phyloP scores from a whole-genome alignment of 2,888 invertebrate genomes.

The Drosophila recens region DNA sequence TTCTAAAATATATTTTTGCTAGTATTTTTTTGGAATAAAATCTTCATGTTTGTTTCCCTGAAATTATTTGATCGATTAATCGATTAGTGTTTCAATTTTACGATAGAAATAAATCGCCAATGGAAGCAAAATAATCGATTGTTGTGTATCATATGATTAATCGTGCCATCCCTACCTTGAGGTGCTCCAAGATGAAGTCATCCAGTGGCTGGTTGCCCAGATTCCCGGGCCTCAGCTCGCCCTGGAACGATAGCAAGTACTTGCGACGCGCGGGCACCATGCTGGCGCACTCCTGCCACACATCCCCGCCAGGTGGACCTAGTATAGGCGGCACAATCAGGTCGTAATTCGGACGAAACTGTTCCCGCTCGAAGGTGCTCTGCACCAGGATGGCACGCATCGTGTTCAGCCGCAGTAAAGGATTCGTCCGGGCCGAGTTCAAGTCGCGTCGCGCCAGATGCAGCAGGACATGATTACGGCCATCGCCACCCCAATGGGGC shows the following conservation, averaged over 20 bases:
- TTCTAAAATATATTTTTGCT: too few species aligned
- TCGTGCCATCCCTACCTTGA: too few species aligned
- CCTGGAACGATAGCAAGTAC: slow-evolving; percentile 93
- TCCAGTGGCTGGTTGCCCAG: slow-evolving; percentile 86
- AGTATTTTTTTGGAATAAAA: too few species aligned
- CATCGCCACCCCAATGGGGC: slow-evolving; percentile 97
- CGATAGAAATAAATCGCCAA: too few species aligned
- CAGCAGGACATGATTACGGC: slow-evolving; percentile 95
- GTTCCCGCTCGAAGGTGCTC: slow-evolving; percentile 89
- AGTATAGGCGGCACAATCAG: slow-evolving; percentile 94
- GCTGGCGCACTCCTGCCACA: slow-evolving; percentile 94
- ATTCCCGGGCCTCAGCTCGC: too few species aligned
- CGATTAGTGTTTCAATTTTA: too few species aligned
- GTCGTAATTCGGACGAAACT: slow-evolving; percentile 93
- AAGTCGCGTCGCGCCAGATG: slow-evolving; percentile 92
- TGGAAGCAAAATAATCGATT: too few species aligned
- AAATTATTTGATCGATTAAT: too few species aligned
- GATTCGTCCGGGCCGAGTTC: slow-evolving; percentile 89
- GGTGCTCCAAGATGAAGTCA: slow-evolving; percentile 89
- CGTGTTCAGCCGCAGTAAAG: slow-evolving; percentile 90
- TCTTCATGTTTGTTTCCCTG: too few species aligned
- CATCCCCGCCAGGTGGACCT: slow-evolving; percentile 94
- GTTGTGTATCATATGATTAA: too few species aligned
- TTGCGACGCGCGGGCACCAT: slow-evolving; percentile 95
- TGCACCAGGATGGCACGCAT: slow-evolving; percentile 95